Percentiles rank a stretch among this genome's conserved stretches.
These are phyloP conservation scores for Mercenaria mercenaria DNA, from an alignment of 1,140 invertebrate species.

Conservation along the genomic window DNA sequence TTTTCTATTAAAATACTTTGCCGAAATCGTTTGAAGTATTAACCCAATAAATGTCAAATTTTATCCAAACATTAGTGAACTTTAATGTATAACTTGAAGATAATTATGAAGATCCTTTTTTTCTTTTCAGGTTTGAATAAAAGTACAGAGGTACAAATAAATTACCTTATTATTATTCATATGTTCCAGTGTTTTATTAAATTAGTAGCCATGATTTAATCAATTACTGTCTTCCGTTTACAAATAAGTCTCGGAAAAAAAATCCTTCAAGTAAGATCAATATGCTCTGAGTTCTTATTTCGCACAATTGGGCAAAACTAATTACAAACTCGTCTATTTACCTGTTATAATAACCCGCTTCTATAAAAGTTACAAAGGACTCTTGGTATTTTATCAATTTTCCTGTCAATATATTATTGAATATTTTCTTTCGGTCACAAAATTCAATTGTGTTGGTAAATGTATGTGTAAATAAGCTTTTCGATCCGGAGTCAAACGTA, in stretches of 20 bases:
- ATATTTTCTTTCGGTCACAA: not conserved
- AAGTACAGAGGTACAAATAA: too few relatives aligned
- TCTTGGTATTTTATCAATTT: constrained; percentile 17
- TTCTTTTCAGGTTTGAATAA: too few relatives aligned
- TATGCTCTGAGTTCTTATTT: not conserved
- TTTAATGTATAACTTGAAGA: too few relatives aligned
- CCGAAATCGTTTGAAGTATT: not conserved
- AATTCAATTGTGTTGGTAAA: not conserved
- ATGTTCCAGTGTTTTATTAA: too few relatives aligned
- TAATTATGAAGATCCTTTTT: too few relatives aligned
- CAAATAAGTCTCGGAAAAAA: not conserved
- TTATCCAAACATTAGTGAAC: not conserved
- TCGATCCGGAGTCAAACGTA: not conserved
- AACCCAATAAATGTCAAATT: not conserved
- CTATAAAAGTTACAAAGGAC: not conserved
- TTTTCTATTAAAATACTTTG: not conserved
- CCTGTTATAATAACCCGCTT: not conserved
- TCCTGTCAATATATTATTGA: constrained; percentile 11
- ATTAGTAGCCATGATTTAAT: not conserved
- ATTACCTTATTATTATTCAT: too few relatives aligned
- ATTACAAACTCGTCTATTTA: constrained; percentile 22
- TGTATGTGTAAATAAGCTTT: not conserved
- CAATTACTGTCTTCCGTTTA: not conserved
- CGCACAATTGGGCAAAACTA: not conserved
- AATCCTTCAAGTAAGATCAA: not conserved